Base-by-base conservation (phyloP, 2,113 vertebrate genomes). In the Lepisosteus osseus region DNA sequence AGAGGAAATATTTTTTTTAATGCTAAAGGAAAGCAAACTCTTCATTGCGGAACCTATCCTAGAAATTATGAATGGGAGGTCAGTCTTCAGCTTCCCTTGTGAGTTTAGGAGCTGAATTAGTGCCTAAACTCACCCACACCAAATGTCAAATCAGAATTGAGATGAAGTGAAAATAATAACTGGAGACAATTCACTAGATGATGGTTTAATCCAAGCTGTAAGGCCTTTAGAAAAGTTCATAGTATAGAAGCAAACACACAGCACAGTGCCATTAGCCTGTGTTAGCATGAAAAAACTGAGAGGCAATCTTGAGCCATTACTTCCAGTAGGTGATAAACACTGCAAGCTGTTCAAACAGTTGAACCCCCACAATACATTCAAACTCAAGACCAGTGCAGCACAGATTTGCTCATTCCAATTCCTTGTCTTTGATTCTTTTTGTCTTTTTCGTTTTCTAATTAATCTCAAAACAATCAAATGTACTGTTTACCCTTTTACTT, bases 401-500 rank as follows among this genome's bases (percentile, higher is more conserved):
- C 82, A 83, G 79, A 84, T 81, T 88, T 76, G 79, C 79, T 51
- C 72, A 80, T 91, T 90, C 87, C 86, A 90, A 88, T 86, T 85
- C 83, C 88, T 67, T 74, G 72, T 76, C 79, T 86, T 83, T 85
- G 82, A 89, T 87, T 86, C 78, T 83, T 29, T 29, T 29, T 29
- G 29, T 29, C 29, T 29, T 29, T 29, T 29, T 29, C 29, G 1
- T 85, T 82, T 86, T 88, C 86, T 90, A 84, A 88, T 90, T 91
- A 87, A 86, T 89, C 81, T 83, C 71, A 74, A 70, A 62, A 74
- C 69, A 78, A 87, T 88, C 81, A 84, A 90, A 91, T 80, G 78
- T 88, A 87, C 84, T 90, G 86, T 90, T 92, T 90, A 90, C 88
- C 77, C 82, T 90, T 85, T 87, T 82, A 82, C 81, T 87, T 88